Evolutionary conservation across 2,113 vertebrate genomes (phyloP), one percentile per base, ranked within the genome.

Genomic region (Arizona elegans): DNA sequence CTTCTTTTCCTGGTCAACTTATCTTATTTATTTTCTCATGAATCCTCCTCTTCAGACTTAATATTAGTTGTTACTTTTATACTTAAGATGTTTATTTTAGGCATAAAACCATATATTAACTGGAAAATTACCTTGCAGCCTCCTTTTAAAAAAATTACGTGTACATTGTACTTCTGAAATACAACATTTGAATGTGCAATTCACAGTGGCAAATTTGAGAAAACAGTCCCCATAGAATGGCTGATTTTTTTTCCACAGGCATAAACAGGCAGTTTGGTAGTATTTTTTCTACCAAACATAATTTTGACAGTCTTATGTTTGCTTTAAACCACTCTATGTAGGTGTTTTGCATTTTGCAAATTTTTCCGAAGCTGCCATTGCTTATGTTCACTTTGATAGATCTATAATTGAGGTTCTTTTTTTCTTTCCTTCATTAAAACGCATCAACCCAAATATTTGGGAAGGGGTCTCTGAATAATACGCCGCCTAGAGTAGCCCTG

Each of bases 321-420:
- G 91, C 87, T 96, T 87, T 89, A 88, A 90, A 95, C 91, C 93
- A 33, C 94, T 94, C 94, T 95, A 65, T 4, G 0, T 94, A 87
- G 55, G 88, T 96, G 91, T 91, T 95, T 96, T 96, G 88, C 96
- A 95, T 94, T 96, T 97, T 93, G 93, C 95, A 95, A 96, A 70
- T 93, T 90, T 93, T 95, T 90, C 91, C 93, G 95, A 95, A 92
- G 47, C 89, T 95, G 92, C 17, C 94, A 96, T 96, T 0, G 55
- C 95, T 96, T 96, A 93, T 85, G 81, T 94, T 96, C 95, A 93
- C 91, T 93, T 94, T 93, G 94, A 94, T 47, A 62, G 93, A 89
- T 90, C 90, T 94, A 95, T 95, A 93, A 94, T 94, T 93, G 90
- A 93, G 92, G 90, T 81, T 89, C 13, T 53, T 54, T 87, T 87